Evolutionary conservation across 2,113 vertebrate genomes (phyloP), one percentile per base, ranked within the genome.

Genomic region (Silurus glanis): DNA sequence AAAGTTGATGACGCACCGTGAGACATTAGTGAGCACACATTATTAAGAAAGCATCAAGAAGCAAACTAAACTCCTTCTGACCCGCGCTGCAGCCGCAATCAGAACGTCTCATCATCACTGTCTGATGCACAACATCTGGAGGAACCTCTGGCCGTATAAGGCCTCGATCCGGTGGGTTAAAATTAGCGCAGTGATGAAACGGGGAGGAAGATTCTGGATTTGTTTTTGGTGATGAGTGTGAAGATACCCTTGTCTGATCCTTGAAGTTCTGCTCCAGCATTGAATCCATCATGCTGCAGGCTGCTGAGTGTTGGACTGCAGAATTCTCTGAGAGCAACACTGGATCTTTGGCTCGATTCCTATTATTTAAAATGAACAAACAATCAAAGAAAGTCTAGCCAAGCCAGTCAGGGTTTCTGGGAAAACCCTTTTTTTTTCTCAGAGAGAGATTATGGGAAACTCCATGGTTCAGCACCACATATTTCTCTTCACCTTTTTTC

Each of bases 361-460:
- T 47, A 89, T 89, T 91, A 91, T 92, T 93, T 91, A 83, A 87
- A 75, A 49, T 21, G 7, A 61, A 87, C 82, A 82, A 81, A 49
- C 71, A 58, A 83, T 66, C 51, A 83, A 47, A 56, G 62, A 55
- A 13, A 6, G 55, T 37, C 8, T 74, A 12, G 17, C 9, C 17
- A 7, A 28, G 80, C 82, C 45, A 83, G 51, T 89, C 86, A 86
- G 82, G 53, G 25, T 89, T 94, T 94, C 92, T 94, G 93, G 93
- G 94, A 95, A 95, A 93, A 89, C 93, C 94, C 92, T 90, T 94
- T 85, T 92, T 93, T 93, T 37, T 37, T 37, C 3, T 2, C 2
- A 37, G 37, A 37, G 37, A 93, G 91, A 89, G 86, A 93, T 94
- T 93, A 94, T 94, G 91, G 93, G 93, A 94, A 95, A 92, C 90